Conservation (phyloP, 2,888 invertebrate genomes). For the Eupithecia tripunctaria region DNA sequence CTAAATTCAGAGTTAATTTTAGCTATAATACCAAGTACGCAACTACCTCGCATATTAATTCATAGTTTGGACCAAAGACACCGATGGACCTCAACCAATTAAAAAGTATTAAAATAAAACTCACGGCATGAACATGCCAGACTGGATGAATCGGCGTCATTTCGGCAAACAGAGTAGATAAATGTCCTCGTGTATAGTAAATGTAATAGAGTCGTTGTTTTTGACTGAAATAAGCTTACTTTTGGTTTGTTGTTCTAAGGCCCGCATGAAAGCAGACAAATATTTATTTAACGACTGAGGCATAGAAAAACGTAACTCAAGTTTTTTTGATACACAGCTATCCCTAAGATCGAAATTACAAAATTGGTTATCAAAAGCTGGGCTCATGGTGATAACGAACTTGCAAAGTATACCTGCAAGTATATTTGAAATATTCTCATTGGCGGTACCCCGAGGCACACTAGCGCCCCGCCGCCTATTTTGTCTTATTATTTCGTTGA, state of each 20-base stretch:
- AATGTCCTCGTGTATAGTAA: background rate
- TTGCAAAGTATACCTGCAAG: too few species aligned
- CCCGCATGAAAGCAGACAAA: too few species aligned
- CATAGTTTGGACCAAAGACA: slow-evolving; percentile 24
- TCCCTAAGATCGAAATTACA: background rate
- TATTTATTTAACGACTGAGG: too few species aligned
- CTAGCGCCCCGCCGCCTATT: too few species aligned
- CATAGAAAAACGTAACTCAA: too few species aligned
- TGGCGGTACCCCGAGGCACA: too few species aligned
- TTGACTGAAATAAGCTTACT: background rate
- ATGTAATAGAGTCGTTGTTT: background rate
- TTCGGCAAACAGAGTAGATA: slow-evolving; percentile 21
- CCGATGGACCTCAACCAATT: slow-evolving; percentile 31
- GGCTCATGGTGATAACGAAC: background rate
- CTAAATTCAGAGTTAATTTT: background rate
- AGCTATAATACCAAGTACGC: background rate
- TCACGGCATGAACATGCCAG: slow-evolving; percentile 27
- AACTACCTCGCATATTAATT: background rate
- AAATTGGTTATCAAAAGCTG: background rate
- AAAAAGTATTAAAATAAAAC: slow-evolving; percentile 35
- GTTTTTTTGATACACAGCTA: background rate
- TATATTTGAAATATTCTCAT: too few species aligned
- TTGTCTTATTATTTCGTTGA: too few species aligned
- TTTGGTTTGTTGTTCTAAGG: background rate
- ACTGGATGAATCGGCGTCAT: slow-evolving; percentile 31